A percentile compares a stretch with the other conserved stretches of the same genome.
phyloP scores from a whole-genome alignment of 2,797 vertebrate species.

The Crax fasciolata region DNA sequence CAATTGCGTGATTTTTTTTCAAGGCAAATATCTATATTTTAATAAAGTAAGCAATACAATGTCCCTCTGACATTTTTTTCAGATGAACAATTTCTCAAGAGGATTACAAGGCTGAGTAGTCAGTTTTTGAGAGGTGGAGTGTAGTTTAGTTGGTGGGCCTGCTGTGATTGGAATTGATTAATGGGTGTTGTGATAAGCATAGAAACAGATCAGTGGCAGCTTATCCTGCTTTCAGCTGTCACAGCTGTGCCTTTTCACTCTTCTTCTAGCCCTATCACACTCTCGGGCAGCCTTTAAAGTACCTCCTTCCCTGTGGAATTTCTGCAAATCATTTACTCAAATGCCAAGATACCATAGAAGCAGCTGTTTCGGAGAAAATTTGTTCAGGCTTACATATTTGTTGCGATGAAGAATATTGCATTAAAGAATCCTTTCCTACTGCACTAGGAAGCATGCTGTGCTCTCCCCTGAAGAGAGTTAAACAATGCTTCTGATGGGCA shows the following conservation, averaged over 20 bases:
- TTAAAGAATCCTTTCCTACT: background rate
- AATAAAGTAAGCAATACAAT: background rate
- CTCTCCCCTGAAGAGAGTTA: background rate
- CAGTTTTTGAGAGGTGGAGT: constrained; percentile 67
- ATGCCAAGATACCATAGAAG: constrained; percentile 74
- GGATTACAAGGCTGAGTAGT: constrained; percentile 67
- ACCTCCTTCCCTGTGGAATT: constrained; percentile 78
- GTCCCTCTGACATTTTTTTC: constrained; percentile 29
- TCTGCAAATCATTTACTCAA: constrained; percentile 75
- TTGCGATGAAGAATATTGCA: constrained; percentile 33
- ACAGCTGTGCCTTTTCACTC: constrained; percentile 80
- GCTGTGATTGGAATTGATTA: constrained; percentile 79
- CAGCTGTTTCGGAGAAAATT: constrained; percentile 72
- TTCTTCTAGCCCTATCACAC: constrained; percentile 59
- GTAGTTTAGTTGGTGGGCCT: constrained; percentile 67
- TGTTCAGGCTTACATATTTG: constrained; percentile 37
- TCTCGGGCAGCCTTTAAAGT: constrained; percentile 70
- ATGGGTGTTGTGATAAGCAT: constrained; percentile 79
- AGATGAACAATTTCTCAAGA: constrained; percentile 58
- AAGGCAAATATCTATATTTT: background rate
- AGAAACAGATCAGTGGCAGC: constrained; percentile 75
- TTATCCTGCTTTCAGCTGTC: constrained; percentile 81
- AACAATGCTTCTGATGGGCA: background rate
- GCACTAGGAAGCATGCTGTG: background rate
- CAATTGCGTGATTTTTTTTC: background rate